These are phyloP conservation scores for Cetonia aurata DNA, from an alignment of 2,888 invertebrate genomes.

Conservation along the genomic window DNA sequence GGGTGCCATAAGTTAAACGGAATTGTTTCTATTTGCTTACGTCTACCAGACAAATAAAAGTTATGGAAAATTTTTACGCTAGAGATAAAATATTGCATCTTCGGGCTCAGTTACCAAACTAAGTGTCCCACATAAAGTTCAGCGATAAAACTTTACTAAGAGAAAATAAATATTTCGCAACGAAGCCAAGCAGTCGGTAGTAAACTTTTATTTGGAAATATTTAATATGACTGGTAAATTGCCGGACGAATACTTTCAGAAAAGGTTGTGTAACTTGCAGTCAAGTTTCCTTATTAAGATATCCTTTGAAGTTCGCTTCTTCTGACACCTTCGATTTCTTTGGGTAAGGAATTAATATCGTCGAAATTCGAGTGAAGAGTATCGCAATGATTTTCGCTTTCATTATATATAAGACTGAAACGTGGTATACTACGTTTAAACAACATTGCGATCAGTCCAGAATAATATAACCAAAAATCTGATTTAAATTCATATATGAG, in stretches of 20 bases:
- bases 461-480: too few species aligned
- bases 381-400: too few species aligned
- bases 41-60: neutral
- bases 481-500: too few species aligned
- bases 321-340: neutral
- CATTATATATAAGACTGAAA: too few species aligned
- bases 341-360: neutral
- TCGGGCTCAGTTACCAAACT: conserved; percentile 7
- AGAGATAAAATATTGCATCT: conserved; percentile 2
- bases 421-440: too few species aligned
- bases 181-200: neutral
- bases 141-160: conserved; percentile 8
- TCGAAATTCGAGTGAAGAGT: too few species aligned
- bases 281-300: conserved; percentile 14
- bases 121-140: conserved; percentile 10
- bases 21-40: conserved; percentile 8
- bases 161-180: conserved; percentile 16
- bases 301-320: neutral
- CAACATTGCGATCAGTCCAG: too few species aligned
- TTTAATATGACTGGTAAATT: conserved; percentile 1
- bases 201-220: conserved; percentile 13
- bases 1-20: neutral
- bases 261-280: neutral
- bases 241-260: neutral
- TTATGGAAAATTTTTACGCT: conserved; percentile 10